Base-by-base conservation (phyloP, 2,888 invertebrate species). In the Dryobotodes eremita region DNA sequence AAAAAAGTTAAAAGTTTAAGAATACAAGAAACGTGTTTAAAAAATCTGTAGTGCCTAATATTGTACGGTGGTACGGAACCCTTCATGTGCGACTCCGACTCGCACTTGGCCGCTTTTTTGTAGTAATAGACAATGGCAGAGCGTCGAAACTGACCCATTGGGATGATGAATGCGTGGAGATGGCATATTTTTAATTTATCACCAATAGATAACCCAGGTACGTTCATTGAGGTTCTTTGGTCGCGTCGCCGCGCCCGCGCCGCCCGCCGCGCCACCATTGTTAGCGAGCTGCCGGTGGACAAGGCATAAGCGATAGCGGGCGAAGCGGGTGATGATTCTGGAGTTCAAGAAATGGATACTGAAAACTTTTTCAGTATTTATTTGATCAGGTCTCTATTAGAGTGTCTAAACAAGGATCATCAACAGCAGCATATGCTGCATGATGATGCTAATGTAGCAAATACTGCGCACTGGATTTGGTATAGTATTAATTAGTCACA, bases 141-240 rank as follows among this genome's bases (percentile, higher is more conserved):
- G 82, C 82, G 79, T 84, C 75, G 72, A 89, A 91, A 93, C 93
- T 94, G 95, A 93, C 93, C 94, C 93, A 93, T 93, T 93, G 89
- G 89, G 93, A 96, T 96, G 96, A 96, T 96, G 95, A 96, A 96
- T 96, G 94, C 94, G 91, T 91, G 90, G 92, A 93, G 85, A 94
- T 93, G 96, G 93, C 96, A 96, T 96, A 96, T 96, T 96, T 96
- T 93, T 96, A 96, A 96, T 96, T 96, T 96, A 96, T 96, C 94
- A 95, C 95, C 93, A 91, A 93, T 94, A 94, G 94, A 95, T 96
- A 94, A 94, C 94, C 94, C 96, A 96, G 96, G 96, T 96, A 96
- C 93, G 92, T 95, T 95, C 96, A 96, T 95, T 96, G 95, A 96
- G 94, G 87, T 91, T 91, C 88, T 90, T 90, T 92, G 88, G 88